Evolutionary conservation across 1,140 invertebrate species (phyloP).

Genomic region (Monomorium pharaonis): DNA sequence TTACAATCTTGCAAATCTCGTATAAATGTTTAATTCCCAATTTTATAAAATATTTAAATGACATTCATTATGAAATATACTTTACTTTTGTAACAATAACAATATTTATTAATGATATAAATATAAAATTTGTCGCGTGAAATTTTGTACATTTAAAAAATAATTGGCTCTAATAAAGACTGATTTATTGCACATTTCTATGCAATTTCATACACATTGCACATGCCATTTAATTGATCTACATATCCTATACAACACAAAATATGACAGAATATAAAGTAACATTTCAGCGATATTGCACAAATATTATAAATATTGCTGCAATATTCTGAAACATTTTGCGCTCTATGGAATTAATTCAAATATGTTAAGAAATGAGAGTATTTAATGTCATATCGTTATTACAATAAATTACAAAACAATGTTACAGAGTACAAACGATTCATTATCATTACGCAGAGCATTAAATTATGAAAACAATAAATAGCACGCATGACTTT

Average conservation of each 20-base stretch:
- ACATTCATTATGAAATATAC: neutral
- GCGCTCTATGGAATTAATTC: neutral
- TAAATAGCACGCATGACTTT: slow-evolving; percentile 60
- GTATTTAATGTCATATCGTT: slow-evolving; percentile 5
- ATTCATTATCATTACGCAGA: slow-evolving; percentile 41
- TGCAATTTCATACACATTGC: neutral
- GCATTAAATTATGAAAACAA: slow-evolving; percentile 69
- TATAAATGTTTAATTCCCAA: neutral
- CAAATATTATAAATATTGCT: too few species aligned
- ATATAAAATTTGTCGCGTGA: neutral
- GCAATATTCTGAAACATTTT: too few species aligned
- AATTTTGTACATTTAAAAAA: neutral
- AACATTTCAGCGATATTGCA: too few species aligned
- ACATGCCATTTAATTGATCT: neutral
- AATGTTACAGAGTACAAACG: slow-evolving; percentile 8
- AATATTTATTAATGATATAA: neutral
- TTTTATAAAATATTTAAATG: neutral
- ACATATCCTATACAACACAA: neutral
- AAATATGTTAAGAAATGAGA: neutral
- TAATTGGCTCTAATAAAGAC: neutral
- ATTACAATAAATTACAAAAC: slow-evolving; percentile 53
- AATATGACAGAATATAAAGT: too few species aligned
- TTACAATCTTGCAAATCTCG: neutral
- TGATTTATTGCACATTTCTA: neutral
- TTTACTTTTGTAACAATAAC: neutral